phyloP scores from a whole-genome alignment of 2,797 vertebrate species.

The Notolabrus celidotus region DNA sequence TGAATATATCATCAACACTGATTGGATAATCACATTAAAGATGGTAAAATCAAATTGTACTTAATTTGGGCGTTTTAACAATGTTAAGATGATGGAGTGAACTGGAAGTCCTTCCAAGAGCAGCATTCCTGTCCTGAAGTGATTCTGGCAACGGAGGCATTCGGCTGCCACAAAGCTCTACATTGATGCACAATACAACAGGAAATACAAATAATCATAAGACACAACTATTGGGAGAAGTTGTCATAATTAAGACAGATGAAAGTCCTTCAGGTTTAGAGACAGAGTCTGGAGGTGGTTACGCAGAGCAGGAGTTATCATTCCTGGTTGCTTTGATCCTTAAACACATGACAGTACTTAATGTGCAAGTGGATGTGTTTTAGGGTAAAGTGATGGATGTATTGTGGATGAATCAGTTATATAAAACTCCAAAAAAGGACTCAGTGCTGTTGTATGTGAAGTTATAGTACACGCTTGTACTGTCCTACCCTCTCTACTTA shows the following conservation, averaged over 20 bases:
- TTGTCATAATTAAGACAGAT: not conserved
- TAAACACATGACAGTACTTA: too few species aligned
- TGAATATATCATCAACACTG: not conserved
- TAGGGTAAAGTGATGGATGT: too few species aligned
- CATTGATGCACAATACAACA: slow-evolving; percentile 14
- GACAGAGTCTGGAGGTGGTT: too few species aligned
- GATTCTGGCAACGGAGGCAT: not conserved
- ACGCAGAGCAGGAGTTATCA: too few species aligned
- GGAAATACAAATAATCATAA: slow-evolving; percentile 21
- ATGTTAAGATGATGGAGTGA: slow-evolving; percentile 2
- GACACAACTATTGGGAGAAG: not conserved
- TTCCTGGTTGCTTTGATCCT: too few species aligned
- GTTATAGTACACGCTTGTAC: too few species aligned
- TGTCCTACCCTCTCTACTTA: too few species aligned
- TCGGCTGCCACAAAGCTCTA: slow-evolving; percentile 9
- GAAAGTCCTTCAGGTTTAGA: not conserved
- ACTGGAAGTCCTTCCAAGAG: slow-evolving; percentile 12
- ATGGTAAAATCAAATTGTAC: not conserved
- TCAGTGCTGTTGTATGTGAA: too few species aligned
- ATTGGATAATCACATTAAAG: not conserved
- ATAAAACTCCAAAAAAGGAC: too few species aligned
- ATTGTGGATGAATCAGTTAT: too few species aligned
- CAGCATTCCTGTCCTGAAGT: slow-evolving; percentile 5
- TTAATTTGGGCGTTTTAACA: slow-evolving; percentile 6
- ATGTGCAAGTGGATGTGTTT: too few species aligned